Evolutionary conservation across 1,140 invertebrate genomes (phyloP), one percentile per base, ranked within the genome.

Genomic region (Aphaenogaster rudis): DNA sequence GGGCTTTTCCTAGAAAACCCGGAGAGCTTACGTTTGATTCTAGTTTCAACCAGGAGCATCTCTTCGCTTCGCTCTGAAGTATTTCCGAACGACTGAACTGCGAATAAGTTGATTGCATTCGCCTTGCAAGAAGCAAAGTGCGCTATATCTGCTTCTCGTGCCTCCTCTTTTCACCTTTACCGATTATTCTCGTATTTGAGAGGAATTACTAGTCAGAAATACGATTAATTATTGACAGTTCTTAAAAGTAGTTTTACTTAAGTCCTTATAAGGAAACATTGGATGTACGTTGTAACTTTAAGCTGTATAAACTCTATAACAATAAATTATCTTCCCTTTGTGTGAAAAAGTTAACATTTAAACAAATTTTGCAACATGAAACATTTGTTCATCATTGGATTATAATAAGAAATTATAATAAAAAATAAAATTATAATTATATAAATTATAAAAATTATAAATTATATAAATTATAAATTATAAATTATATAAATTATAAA

Each of bases 61-160:
- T 82, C 21, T 67, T 84, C 59, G 85, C 48, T 67, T 77, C 50
- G 48, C 82, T 72, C 82, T 86, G 66, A 77, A 81, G 74, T 88
- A 90, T 90, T 91, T 90, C 81, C 86, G 67, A 80, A 85, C 84
- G 72, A 91, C 77, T 77, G 88, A 74, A 86, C 81, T 66, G 74
- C 84, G 50, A 90, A 85, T 88, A 90, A 90, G 89, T 86, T 86
- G 86, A 91, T 91, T 91, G 88, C 86, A 85, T 90, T 86, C 63
- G 79, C 52, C 79, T 81, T 71, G 13, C 48, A 87, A 87, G 61
- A 87, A 84, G 69, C 36, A 36, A 13, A 66, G 54, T 21, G 17
- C 59, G 28, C 39, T 80, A 45, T 50, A 76, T 84, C 69, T 76
- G n/a, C n/a, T 33, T 84, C 45, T 81, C 5, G 13, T 42, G 21